A percentile compares a stretch with the other conserved stretches of the same genome.
These are phyloP conservation scores for Tetraodon nigroviridis DNA, from an alignment of 2,113 vertebrate species.

Conservation along the genomic window DNA sequence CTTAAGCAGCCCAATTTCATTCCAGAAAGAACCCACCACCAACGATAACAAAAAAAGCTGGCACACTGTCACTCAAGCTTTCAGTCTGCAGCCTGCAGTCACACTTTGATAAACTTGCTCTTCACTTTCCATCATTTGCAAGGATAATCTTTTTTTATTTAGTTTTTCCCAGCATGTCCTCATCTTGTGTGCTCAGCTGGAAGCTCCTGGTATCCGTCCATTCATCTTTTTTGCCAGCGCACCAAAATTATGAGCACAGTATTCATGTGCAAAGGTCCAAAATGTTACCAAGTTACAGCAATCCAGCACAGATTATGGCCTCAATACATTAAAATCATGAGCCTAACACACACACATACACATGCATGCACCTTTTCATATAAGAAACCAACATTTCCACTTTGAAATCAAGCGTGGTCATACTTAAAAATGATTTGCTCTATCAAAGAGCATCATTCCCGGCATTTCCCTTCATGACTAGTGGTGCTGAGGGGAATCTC, in stretches of 20 bases:
- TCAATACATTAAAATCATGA: too few relatives aligned
- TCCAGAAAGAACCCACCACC: slow-evolving; percentile 29
- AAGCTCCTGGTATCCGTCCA: slow-evolving; percentile 36
- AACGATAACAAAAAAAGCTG: slow-evolving; percentile 23
- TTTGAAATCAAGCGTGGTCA: slow-evolving; percentile 13
- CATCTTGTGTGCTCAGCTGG: slow-evolving; percentile 57
- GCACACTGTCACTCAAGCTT: slow-evolving; percentile 58
- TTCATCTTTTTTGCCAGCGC: slow-evolving; percentile 33
- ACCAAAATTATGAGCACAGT: slow-evolving; percentile 37
- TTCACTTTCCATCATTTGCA: slow-evolving; percentile 42
- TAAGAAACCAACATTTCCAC: slow-evolving; percentile 4
- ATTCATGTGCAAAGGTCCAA: slow-evolving; percentile 32
- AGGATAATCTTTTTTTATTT: slow-evolving; percentile 32
- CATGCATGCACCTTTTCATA: too few relatives aligned
- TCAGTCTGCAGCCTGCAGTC: slow-evolving; percentile 51
- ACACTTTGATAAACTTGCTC: slow-evolving; percentile 57
- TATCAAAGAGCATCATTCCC: slow-evolving; percentile 10
- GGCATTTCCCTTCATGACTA: slow-evolving; percentile 15
- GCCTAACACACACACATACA: too few relatives aligned
- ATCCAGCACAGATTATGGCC: slow-evolving; percentile 11
- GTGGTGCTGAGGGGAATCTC: slow-evolving; percentile 40
- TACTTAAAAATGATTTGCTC: neutral
- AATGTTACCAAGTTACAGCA: slow-evolving; percentile 6
- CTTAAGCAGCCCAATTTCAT: slow-evolving; percentile 21
- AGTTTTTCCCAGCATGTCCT: slow-evolving; percentile 8